Percentiles rank a stretch among this genome's conserved stretches.
phyloP scores from a whole-genome alignment of 2,113 vertebrate genomes.

The Budorcas taxicolor region DNA sequence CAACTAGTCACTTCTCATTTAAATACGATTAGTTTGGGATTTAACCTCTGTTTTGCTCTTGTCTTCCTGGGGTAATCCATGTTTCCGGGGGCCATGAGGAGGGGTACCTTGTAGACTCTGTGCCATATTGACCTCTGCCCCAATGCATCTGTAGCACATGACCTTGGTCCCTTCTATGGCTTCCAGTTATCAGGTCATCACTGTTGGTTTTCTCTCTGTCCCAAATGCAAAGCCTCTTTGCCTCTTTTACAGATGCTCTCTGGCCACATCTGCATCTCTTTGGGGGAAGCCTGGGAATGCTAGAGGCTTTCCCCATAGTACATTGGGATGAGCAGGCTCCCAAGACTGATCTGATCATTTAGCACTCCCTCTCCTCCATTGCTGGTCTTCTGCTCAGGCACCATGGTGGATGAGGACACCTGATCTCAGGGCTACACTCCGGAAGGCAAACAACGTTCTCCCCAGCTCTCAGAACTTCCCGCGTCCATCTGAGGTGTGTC shows the following conservation, averaged over 20 bases:
- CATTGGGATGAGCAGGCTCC: neutral
- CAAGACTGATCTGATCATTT: too few species aligned
- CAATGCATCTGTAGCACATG: too few species aligned
- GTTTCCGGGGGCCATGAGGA: neutral
- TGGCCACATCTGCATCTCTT: neutral
- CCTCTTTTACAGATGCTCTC: neutral
- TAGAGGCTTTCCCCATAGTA: neutral
- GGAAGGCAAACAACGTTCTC: neutral
- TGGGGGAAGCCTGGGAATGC: neutral
- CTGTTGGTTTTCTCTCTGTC: neutral
- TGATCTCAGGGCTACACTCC: neutral
- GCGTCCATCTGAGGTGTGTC: neutral
- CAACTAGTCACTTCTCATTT: neutral
- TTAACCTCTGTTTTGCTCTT: neutral
- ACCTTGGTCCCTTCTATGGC: neutral
- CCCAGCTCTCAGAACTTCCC: neutral
- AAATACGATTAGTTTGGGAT: neutral
- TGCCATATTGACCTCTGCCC: neutral
- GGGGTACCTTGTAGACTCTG: neutral
- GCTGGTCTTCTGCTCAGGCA: neutral
- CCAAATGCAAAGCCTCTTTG: neutral
- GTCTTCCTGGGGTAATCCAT: neutral
- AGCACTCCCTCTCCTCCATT: neutral
- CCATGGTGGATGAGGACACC: neutral
- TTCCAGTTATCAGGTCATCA: neutral